phyloP scores from a whole-genome alignment of 2,888 invertebrate genomes.

The Dioctria rufipes region DNA sequence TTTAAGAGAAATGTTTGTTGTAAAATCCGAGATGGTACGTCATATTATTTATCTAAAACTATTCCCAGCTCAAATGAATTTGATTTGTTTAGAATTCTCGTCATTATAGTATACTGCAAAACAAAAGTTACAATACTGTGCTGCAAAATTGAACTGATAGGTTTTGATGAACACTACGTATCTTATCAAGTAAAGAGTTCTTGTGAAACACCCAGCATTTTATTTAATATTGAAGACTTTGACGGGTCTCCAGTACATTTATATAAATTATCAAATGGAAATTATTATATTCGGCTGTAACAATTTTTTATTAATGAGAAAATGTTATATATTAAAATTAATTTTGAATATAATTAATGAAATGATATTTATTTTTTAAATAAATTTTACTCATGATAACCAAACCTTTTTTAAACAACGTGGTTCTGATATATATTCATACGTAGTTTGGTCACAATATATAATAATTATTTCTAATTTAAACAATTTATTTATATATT shows the following conservation, averaged over 20 bases:
- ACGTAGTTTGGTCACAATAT: no score
- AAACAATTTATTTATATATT: no score
- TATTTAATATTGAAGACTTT: background rate
- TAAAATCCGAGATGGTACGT: background rate
- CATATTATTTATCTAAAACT: background rate
- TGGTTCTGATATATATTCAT: no score
- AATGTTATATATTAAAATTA: no score
- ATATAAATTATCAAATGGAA: background rate
- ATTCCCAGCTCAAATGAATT: background rate
- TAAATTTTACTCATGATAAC: no score
- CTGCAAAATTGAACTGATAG: background rate
- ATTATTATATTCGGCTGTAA: no score
- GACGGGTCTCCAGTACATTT: background rate
- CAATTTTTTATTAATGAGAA: no score
- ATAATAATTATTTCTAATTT: no score
- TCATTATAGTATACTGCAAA: background rate
- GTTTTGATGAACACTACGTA: background rate
- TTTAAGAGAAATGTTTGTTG: no score
- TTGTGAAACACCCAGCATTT: background rate
- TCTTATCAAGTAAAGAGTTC: background rate
- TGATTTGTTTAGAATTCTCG: background rate
- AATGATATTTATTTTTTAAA: no score
- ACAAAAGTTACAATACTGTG: background rate
- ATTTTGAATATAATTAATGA: no score
- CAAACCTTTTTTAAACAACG: no score